These are phyloP conservation scores for Scophthalmus maximus DNA, from an alignment of 2,113 vertebrate genomes.

Conservation along the genomic window DNA sequence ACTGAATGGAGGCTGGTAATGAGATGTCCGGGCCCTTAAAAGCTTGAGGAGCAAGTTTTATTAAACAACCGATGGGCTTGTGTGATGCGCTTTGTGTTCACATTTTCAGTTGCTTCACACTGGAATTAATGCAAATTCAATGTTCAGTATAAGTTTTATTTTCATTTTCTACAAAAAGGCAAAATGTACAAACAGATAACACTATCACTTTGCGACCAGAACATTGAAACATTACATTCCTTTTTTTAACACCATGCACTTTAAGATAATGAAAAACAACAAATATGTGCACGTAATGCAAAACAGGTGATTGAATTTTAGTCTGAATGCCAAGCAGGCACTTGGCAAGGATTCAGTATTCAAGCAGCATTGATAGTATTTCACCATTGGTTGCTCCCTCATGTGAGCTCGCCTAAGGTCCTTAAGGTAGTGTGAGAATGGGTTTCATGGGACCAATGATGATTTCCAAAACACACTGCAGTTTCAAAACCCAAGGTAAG, in stretches of 20 bases:
- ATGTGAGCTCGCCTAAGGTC: slow-evolving; percentile 40
- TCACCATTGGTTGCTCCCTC: slow-evolving; percentile 45
- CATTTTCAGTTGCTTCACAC: slow-evolving; percentile 46
- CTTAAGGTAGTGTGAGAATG: slow-evolving; percentile 37
- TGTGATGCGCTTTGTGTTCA: slow-evolving; percentile 34
- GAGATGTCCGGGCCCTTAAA: slow-evolving; percentile 37
- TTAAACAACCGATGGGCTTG: slow-evolving; percentile 61
- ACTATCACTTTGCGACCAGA: slow-evolving; percentile 76
- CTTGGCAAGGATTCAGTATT: slow-evolving; percentile 60
- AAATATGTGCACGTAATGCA: slow-evolving; percentile 43
- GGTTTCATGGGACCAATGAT: slow-evolving; percentile 35
- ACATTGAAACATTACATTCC: slow-evolving; percentile 82
- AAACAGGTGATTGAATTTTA: slow-evolving; percentile 64
- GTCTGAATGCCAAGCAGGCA: slow-evolving; percentile 64
- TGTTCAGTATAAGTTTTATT: slow-evolving; percentile 50
- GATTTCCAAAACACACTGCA: slow-evolving; percentile 54
- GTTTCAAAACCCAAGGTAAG: slow-evolving; percentile 49
- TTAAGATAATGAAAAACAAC: slow-evolving; percentile 70
- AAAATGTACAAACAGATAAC: slow-evolving; percentile 86
- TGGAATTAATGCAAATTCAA: slow-evolving; percentile 50
- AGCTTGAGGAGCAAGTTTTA: slow-evolving; percentile 45
- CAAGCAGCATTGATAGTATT: slow-evolving; percentile 62
- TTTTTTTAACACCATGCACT: slow-evolving; percentile 77
- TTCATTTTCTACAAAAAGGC: slow-evolving; percentile 81
- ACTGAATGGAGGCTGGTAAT: slow-evolving; percentile 24